Percentiles rank a stretch among this genome's conserved stretches.
Evolutionary conservation across 1,140 invertebrate species (phyloP).

Genomic region (Holcopasites calliopsidis): DNA sequence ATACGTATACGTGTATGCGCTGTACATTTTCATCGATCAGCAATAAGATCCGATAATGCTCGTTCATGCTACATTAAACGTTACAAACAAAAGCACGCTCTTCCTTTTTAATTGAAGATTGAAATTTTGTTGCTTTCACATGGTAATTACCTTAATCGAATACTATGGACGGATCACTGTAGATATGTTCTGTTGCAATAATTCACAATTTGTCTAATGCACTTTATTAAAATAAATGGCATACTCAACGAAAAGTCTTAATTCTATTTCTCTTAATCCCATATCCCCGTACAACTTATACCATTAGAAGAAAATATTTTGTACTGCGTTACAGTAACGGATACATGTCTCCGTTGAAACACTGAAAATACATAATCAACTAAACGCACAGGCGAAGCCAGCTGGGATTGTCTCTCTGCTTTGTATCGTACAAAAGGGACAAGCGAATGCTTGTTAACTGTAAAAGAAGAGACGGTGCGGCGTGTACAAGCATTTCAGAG

Average conservation of each 20-base stretch:
- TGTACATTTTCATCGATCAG: constrained; percentile 13
- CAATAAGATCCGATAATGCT: constrained; percentile 38
- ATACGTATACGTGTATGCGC: constrained; percentile 34
- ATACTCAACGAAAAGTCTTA: not conserved
- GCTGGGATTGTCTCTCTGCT: not conserved
- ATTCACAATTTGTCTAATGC: not conserved
- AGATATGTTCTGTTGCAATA: constrained; percentile 16
- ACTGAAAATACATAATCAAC: constrained; percentile 2
- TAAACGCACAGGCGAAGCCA: not conserved
- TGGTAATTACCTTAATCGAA: not conserved
- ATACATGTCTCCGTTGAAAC: too few species aligned
- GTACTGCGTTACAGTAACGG: too few species aligned
- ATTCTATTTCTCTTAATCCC: not conserved
- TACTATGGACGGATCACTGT: constrained; percentile 35
- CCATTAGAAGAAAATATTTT: too few species aligned
- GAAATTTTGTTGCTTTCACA: not conserved
- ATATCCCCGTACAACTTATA: too few species aligned
- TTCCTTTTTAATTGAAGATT: not conserved
- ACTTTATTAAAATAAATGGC: constrained; percentile 9
- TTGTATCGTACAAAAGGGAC: not conserved
- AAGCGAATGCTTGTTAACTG: not conserved
- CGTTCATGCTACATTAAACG: constrained; percentile 19
- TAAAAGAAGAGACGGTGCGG: not conserved
- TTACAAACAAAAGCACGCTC: not conserved
- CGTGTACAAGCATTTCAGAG: constrained; percentile 20